These are phyloP conservation scores for Drosophila pseudotakahashii DNA, from an alignment of 2,888 invertebrate species.

Conservation along the genomic window DNA sequence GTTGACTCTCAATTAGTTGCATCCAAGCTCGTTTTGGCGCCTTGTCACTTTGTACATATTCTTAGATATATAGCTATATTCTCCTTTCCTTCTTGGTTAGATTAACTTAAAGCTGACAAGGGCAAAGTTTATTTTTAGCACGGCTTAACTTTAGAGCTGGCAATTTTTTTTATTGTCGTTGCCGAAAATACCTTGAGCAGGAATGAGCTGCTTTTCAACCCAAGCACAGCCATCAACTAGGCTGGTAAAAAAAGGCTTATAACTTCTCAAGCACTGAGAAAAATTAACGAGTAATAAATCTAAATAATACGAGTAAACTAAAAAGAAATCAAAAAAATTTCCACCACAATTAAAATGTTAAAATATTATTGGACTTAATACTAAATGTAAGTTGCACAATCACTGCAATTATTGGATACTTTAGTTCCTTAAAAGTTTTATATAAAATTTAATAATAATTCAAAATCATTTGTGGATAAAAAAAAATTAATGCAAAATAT, in stretches of 20 bases:
- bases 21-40: neutral
- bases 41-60: too few species aligned
- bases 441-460: neutral
- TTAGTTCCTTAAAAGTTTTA: too few species aligned
- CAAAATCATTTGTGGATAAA: too few species aligned
- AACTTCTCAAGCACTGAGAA: conserved; percentile 5
- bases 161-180: conserved; percentile 28
- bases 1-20: conserved; percentile 36
- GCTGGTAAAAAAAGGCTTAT: conserved; percentile 44
- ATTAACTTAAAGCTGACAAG: conserved; percentile 26
- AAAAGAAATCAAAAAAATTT: too few species aligned
- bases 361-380: too few species aligned
- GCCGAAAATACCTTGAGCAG: conserved; percentile 27
- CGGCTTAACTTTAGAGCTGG: conserved; percentile 29
- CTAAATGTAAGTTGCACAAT: too few species aligned
- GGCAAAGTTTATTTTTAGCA: conserved; percentile 39
- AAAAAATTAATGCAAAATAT: neutral
- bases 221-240: conserved; percentile 14
- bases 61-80: neutral
- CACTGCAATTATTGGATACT: too few species aligned
- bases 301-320: too few species aligned
- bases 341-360: too few species aligned
- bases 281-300: neutral
- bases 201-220: conserved; percentile 12
- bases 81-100: neutral